Evolutionary conservation across 2,888 invertebrate genomes (phyloP), one percentile per base, ranked within the genome.

Genomic region (Melanostoma scalare): DNA sequence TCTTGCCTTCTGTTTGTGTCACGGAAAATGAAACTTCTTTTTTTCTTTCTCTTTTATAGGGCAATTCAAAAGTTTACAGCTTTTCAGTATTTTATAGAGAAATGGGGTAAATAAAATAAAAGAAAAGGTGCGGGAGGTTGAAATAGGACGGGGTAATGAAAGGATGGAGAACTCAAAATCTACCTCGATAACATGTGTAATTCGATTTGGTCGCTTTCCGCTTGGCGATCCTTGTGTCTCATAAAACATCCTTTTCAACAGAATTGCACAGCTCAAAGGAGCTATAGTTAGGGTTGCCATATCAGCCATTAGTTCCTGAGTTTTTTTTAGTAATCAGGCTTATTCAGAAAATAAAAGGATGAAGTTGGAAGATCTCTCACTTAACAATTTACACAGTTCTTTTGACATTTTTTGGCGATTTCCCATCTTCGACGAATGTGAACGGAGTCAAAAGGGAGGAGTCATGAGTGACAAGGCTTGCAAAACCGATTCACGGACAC

Each of bases 21-120:
- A 58, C 63, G 63, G 71, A 71, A 68, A 73, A 79, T 67, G 53
- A 53, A 78, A 78, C 65, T 73, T 78, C 60, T 74, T 42, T 53
- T 67, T 71, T 77, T 42, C 6, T 58, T 78, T 71, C 61, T 67
- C 20, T 72, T 69, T 78, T 78, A 78, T 78, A 10, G 55, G 60
- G 46, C 67, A 53, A 71, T 76, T 80, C 46, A 67, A 76, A 80
- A 67, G 76, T 71, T 76, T 80, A 80, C 65, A 71, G 75, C 65
- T 71, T 72, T 67, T 48, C 63, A 63, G 56, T 73, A 50, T 46
- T 42, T 35, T 40, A 40, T 48, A 60, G 8, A 38, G 20, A 20
- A 20, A 20, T 20, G 20, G 20, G 20, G 20, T 20, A 33, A 63
- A 52, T 38, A 50, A 40, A 67, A 60, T 38, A 48, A 36, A 53